Conservation (phyloP, 1,140 invertebrate species). For the Scaptomyza montana region DNA sequence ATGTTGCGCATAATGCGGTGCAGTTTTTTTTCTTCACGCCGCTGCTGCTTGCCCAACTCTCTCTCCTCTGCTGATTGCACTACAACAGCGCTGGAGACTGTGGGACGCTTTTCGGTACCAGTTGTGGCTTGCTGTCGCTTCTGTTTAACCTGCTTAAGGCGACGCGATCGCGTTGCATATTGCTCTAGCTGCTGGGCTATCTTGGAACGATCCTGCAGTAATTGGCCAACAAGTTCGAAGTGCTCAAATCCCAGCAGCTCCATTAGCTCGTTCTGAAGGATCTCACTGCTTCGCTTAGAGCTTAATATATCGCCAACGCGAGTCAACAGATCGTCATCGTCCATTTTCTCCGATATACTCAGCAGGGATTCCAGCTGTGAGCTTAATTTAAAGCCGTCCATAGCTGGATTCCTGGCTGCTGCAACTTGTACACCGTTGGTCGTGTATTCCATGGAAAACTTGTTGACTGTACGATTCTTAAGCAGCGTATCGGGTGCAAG, state of each 20-base stretch:
- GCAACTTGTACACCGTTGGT: constrained; percentile 82
- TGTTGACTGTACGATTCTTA: constrained; percentile 58
- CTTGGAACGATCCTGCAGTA: constrained; percentile 89
- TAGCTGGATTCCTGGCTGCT: constrained; percentile 58
- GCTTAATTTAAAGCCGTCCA: constrained; percentile 64
- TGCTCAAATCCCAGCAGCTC: constrained; percentile 93
- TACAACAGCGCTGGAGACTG: constrained; percentile 85
- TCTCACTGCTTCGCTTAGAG: constrained; percentile 88
- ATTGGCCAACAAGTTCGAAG: constrained; percentile 92
- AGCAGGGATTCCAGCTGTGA: constrained; percentile 82
- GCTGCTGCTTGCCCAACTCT: constrained; percentile 90
- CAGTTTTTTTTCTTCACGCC: constrained; percentile 94
- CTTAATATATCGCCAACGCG: constrained; percentile 87
- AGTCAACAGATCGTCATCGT: constrained; percentile 87
- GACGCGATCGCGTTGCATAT: constrained; percentile 72
- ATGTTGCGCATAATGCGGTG: constrained; percentile 86
- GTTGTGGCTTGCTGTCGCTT: constrained; percentile 38
- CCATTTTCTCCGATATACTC: constrained; percentile 77
- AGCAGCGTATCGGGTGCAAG: constrained; percentile 55
- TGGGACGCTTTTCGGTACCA: constrained; percentile 55
- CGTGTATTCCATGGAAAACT: constrained; percentile 77
- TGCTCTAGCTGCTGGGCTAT: constrained; percentile 85
- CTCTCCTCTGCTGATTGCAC: constrained; percentile 94
- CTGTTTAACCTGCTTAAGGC: constrained; percentile 56
- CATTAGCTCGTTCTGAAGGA: constrained; percentile 94